Base-by-base conservation (phyloP, 2,797 vertebrate species). In the Paguma larvata region DNA sequence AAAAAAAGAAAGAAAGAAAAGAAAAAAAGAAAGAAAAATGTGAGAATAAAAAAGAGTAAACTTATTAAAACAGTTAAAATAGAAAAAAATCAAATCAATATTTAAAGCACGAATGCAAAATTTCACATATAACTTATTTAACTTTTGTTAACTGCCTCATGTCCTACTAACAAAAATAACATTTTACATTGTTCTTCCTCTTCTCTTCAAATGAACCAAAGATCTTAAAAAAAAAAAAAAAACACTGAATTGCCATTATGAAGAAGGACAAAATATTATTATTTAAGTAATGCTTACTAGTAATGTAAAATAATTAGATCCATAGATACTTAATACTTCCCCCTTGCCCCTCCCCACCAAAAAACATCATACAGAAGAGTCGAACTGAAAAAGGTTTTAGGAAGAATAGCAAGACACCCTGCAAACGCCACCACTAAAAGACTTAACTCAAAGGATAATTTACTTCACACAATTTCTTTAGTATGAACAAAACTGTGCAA, bases 231-330 rank as follows among this genome's bases (percentile, higher is more conserved):
- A 30, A 27, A 84, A 51, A n/a, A 38, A 8, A 48, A 16, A 88
- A 84, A 53, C 48, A n/a, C 30, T 85, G 67, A 25, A 12, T 34
- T 77, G 23, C n/a, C 38, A 85, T 77, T 95, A 73, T 68, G 91
- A 82, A 77, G 80, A 94, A 21, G 3, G 38, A 77, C 63, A 96
- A 96, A 67, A 86, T 62, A 84, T 85, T 56, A 86, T 48, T 68
- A 95, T 65, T 32, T 88, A 86, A 94, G 30, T 65, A 84, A 70
- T 80, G 30, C 30, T 95, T 84, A 95, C 73, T 59, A 92, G 41
- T 53, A 70, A 94, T 48, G 75, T 77, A 85, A 90, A 87, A 91
- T 80, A 85, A 93, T 63, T 84, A 14, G 53, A 89, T n/a, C 78
- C 59, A 44, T 23, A 94, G 18, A 46, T 62, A 82, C 27, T 82